A percentile compares a stretch with the other conserved stretches of the same genome.
These are phyloP conservation scores for Piezodorus guildinii DNA, from an alignment of 1,140 invertebrate genomes.

Conservation along the genomic window DNA sequence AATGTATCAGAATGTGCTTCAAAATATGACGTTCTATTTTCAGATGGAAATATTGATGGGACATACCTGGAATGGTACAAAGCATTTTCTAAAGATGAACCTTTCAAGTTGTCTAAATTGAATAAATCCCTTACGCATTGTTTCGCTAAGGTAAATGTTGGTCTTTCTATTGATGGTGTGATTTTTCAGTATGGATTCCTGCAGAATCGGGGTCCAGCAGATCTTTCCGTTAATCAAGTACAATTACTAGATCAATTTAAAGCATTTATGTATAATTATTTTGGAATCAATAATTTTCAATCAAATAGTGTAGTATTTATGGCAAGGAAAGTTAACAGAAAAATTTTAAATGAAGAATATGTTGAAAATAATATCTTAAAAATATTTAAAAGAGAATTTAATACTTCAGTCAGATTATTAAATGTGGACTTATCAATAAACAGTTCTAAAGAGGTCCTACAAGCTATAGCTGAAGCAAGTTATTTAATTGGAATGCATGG, in stretches of 20 bases:
- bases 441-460: constrained; percentile 32
- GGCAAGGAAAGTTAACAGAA: constrained; percentile 36
- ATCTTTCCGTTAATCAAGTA: constrained; percentile 20
- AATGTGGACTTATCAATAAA: constrained; percentile 31
- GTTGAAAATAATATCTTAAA: constrained; percentile 28
- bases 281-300: constrained; percentile 11
- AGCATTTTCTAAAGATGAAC: constrained; percentile 24
- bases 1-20: constrained; percentile 29
- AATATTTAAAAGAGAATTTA: constrained; percentile 19
- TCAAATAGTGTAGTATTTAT: constrained; percentile 31
- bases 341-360: constrained; percentile 39
- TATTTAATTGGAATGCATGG: constrained; percentile 36
- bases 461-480: constrained; percentile 30
- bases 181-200: constrained; percentile 45
- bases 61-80: constrained; percentile 27
- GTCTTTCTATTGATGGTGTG: constrained; percentile 34
- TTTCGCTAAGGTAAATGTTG: constrained; percentile 35
- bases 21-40: constrained; percentile 26
- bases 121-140: constrained; percentile 29
- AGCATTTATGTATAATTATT: constrained; percentile 23
- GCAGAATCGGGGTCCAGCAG: constrained; percentile 35
- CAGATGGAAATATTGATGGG: constrained; percentile 24
- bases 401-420: constrained; percentile 16
- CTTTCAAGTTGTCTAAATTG: constrained; percentile 19
- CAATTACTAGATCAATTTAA: constrained; percentile 26